Conservation (phyloP, 2,888 invertebrate species). For the Drosophila paranaensis region DNA sequence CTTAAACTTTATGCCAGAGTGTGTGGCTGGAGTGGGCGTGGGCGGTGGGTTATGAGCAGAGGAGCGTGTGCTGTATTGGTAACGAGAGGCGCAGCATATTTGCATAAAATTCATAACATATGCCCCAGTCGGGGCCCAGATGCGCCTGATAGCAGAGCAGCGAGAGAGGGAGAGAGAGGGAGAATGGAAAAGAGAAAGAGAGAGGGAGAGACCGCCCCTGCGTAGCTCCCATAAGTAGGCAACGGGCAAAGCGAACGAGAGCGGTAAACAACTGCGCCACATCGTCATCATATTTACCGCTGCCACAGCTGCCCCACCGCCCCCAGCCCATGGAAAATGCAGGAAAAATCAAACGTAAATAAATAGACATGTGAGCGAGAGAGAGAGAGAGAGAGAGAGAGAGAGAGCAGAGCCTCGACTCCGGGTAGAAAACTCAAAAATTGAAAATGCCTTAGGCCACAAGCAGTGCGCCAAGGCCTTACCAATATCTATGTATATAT, state of each 20-base stretch:
- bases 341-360: conserved; percentile 44
- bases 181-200: neutral
- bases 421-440: conserved; percentile 24
- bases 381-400: conserved; percentile 1
- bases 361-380: conserved; percentile 52
- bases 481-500: too few species aligned
- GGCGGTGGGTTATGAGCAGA: neutral
- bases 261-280: conserved; percentile 48
- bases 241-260: conserved; percentile 19
- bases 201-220: too few species aligned
- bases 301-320: neutral
- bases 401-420: neutral
- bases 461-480: conserved; percentile 12
- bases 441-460: conserved; percentile 48
- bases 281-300: conserved; percentile 29
- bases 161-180: neutral
- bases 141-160: conserved; percentile 2
- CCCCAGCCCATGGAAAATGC: conserved; percentile 2
- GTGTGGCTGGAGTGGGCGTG: neutral
- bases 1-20: conserved; percentile 40
- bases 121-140: conserved; percentile 42
- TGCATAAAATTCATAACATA: conserved; percentile 75
- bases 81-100: conserved; percentile 53
- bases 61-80: conserved; percentile 7
- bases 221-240: conserved; percentile 40